Base-by-base conservation (phyloP, 2,888 invertebrate genomes). In the Hartigia nigra region DNA sequence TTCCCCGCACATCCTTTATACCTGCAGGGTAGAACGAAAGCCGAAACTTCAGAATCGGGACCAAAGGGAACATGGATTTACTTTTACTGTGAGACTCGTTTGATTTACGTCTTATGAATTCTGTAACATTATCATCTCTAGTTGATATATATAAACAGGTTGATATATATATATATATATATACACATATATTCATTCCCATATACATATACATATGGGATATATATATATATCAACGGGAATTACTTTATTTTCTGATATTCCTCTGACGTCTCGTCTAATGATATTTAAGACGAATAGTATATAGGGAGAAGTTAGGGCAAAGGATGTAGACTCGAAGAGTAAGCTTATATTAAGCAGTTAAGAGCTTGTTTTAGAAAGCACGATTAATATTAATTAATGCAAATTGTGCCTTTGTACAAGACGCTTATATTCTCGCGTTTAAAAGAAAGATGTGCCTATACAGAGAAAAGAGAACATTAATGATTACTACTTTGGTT, bases 321-420 rank as follows among this genome's bases (percentile, higher is more conserved):
- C 9, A 55, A 55, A 55, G 55, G 14, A 0, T 23, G 55, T 2
- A 55, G 55, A 23, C 14, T 69, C 69, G 69, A 31, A 78, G 74
- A 75, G 36, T 77, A 77, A 75, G 77, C 77, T 77, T 79, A 81
- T 79, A 77, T 79, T 76, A 81, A 81, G 74, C 74, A 76, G 76
- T 81, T 79, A 77, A 74, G 79, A 77, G 69, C 76, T 76, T 81
- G 78, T 78, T 81, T 78, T 35, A 74, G 76, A 31, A 31, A 70
- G 74, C 77, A 70, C 69, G 69, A 77, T 78, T 77, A 78, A 75
- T 77, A 80, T 76, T 78, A 80, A 80, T 80, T 80, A 37, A 80
- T 81, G 78, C 75, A 77, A 78, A 80, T 78, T 78, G 74, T 76
- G 69, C 76, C 72, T 35, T 72, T 76, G 34, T 31, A 74, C 39